Conservation (phyloP, 2,888 invertebrate genomes). For the Sarcophaga subvicina region DNA sequence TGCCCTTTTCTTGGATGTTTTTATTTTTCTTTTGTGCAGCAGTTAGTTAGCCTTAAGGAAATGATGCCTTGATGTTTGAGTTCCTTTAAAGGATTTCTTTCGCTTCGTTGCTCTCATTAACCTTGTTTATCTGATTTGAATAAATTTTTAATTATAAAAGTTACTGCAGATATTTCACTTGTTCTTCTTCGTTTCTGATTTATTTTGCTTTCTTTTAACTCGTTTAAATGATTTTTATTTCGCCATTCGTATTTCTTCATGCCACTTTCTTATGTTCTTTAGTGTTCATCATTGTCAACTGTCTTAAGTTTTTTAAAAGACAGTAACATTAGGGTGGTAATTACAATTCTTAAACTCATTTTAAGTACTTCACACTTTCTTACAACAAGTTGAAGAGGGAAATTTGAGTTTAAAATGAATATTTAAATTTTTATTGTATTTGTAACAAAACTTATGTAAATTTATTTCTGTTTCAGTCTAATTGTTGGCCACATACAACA, state of each 20-base stretch:
- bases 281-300: not conserved
- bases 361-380: not conserved
- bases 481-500: not conserved
- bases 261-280: not conserved
- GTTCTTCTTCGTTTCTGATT: not conserved
- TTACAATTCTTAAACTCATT: not conserved
- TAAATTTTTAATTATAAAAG: slow-evolving; percentile 56
- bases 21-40: too few relatives aligned
- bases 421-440: not conserved
- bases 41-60: not conserved
- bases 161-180: slow-evolving; percentile 19
- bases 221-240: not conserved
- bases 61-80: not conserved
- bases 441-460: too few relatives aligned
- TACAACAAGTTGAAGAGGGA: not conserved
- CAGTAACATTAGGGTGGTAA: not conserved
- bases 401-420: not conserved
- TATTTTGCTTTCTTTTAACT: slow-evolving; percentile 1
- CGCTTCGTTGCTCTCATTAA: slow-evolving; percentile 45
- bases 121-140: slow-evolving; percentile 45
- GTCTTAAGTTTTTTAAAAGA: not conserved
- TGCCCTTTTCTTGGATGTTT: not conserved
- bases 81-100: slow-evolving; percentile 15
- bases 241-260: not conserved
- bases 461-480: too few relatives aligned